These are phyloP conservation scores for Drosophila saltans DNA, from an alignment of 1,140 invertebrate genomes.

Conservation along the genomic window DNA sequence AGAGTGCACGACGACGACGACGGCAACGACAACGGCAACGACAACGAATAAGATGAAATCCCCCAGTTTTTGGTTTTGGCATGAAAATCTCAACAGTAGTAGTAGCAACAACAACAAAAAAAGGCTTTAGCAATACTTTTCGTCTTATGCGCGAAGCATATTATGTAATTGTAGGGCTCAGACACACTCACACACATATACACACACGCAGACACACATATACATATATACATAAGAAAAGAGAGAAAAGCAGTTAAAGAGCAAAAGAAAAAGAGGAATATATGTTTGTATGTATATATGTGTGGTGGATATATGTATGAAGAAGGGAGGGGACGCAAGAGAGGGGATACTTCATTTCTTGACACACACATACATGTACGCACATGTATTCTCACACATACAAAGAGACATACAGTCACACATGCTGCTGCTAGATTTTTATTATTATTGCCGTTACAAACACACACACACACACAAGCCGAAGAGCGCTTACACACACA, in stretches of 20 bases:
- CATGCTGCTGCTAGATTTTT: slow-evolving; percentile 66
- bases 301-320: not conserved
- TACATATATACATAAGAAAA: slow-evolving; percentile 22
- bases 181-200: slow-evolving; percentile 30
- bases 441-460: slow-evolving; percentile 69
- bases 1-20: no score
- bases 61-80: not conserved
- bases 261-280: slow-evolving; percentile 30
- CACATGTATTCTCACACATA: slow-evolving; percentile 49
- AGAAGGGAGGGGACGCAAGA: slow-evolving; percentile 32
- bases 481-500: slow-evolving; percentile 26
- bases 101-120: slow-evolving; percentile 35
- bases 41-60: no score
- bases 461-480: slow-evolving; percentile 18
- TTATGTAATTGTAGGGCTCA: slow-evolving; percentile 75
- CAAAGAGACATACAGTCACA: slow-evolving; percentile 34
- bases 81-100: slow-evolving; percentile 6
- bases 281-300: slow-evolving; percentile 12
- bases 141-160: slow-evolving; percentile 73
- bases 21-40: no score
- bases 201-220: not conserved
- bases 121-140: slow-evolving; percentile 67
- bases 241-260: slow-evolving; percentile 16
- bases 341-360: slow-evolving; percentile 78
- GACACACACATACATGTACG: slow-evolving; percentile 46